Conservation (phyloP, 2,797 vertebrate genomes). For the Crenichthys baileyi region DNA sequence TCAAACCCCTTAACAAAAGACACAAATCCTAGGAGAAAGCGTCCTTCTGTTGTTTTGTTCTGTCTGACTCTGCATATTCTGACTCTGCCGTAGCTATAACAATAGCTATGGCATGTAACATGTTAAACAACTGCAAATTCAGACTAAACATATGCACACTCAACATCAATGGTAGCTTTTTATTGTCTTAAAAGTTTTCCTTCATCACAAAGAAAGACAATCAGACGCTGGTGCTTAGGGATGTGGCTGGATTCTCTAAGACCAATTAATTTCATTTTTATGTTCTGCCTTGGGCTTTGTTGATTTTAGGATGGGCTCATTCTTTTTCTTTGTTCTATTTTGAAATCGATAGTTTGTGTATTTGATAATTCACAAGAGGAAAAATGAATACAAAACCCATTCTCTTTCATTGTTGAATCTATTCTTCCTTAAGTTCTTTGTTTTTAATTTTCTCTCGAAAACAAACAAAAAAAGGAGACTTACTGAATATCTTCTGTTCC, state of each 20-base stretch:
- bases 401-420: background rate
- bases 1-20: too few relatives aligned
- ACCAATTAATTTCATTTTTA: background rate
- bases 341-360: background rate
- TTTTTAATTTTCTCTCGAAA: too few relatives aligned
- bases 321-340: background rate
- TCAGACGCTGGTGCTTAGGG: background rate
- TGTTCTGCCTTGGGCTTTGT: background rate
- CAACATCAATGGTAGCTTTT: slow-evolving; percentile 17
- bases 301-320: background rate
- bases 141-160: slow-evolving; percentile 8
- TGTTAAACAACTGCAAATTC: slow-evolving; percentile 23
- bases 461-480: background rate
- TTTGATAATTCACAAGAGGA: background rate
- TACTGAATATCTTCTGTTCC: background rate
- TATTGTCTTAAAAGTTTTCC: background rate
- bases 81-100: too few relatives aligned
- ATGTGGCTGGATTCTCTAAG: background rate
- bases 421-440: too few relatives aligned
- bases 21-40: slow-evolving; percentile 15
- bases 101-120: background rate
- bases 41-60: background rate
- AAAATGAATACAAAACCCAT: background rate
- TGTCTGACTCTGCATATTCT: too few relatives aligned
- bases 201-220: background rate